These are phyloP conservation scores for Nephrotoma guestfalica DNA, from an alignment of 2,888 invertebrate genomes.

Conservation along the genomic window DNA sequence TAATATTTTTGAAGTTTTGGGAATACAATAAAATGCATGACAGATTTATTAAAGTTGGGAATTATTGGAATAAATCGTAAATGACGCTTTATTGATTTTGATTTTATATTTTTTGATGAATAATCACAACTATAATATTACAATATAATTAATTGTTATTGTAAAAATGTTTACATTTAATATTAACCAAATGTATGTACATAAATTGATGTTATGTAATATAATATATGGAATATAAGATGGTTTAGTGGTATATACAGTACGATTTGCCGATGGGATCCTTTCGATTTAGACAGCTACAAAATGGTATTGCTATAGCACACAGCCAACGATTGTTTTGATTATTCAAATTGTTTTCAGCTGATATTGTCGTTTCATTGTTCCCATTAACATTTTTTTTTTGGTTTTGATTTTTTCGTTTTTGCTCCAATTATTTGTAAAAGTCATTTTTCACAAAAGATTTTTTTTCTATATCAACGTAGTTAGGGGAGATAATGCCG, in stretches of 20 bases:
- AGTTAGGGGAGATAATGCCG: neutral
- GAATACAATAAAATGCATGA: too few relatives aligned
- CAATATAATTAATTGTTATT: neutral
- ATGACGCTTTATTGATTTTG: neutral
- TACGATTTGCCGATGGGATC: neutral
- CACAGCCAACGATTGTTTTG: neutral
- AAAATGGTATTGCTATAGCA: neutral
- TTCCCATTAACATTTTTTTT: too few relatives aligned
- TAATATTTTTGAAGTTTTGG: too few relatives aligned
- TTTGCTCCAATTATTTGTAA: neutral
- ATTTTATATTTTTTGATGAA: neutral
- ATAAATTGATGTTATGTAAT: too few relatives aligned
- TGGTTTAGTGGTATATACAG: neutral
- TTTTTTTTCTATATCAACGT: neutral
- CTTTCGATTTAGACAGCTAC: neutral
- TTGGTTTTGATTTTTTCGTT: too few relatives aligned
- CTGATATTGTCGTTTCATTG: too few relatives aligned
- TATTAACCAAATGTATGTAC: neutral
- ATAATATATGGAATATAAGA: too few relatives aligned
- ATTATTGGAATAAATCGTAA: neutral
- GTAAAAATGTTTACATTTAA: neutral
- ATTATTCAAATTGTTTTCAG: too few relatives aligned
- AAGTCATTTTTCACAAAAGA: neutral
- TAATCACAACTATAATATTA: neutral
- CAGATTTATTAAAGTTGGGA: too few relatives aligned